These are phyloP conservation scores for Malacosoma neustria DNA, from an alignment of 2,888 invertebrate genomes.

Conservation along the genomic window DNA sequence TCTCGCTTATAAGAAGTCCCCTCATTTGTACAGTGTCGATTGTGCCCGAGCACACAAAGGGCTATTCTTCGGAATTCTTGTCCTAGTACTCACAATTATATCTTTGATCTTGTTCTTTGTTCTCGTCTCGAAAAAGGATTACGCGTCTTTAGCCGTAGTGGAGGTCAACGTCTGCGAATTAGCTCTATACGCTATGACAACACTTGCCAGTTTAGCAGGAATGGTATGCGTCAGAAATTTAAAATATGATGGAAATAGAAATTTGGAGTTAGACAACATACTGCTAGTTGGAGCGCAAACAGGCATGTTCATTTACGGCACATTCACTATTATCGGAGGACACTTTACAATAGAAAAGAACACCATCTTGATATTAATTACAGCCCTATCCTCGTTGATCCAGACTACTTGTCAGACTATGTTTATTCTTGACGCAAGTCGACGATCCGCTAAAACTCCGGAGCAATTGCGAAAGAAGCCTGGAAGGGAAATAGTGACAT, in stretches of 20 bases:
- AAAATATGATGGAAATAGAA: conserved; percentile 87
- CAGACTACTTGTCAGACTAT: conserved; percentile 94
- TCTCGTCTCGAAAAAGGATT: conserved; percentile 85
- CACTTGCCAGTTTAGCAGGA: conserved; percentile 89
- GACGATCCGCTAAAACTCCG: conserved; percentile 86
- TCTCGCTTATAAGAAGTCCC: conserved; percentile 82
- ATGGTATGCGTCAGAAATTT: conserved; percentile 91
- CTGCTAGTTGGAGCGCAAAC: conserved; percentile 94
- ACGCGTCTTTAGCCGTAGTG: conserved; percentile 87
- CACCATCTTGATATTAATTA: conserved; percentile 86
- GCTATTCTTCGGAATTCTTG: conserved; percentile 90
- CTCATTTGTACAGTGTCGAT: conserved; percentile 94
- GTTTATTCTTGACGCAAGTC: conserved; percentile 92
- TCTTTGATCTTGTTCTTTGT: conserved; percentile 94
- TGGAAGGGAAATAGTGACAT: conserved; percentile 94
- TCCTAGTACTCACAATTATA: conserved; percentile 92
- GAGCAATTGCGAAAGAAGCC: conserved; percentile 91
- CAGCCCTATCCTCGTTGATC: conserved; percentile 88
- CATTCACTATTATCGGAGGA: conserved; percentile 94
- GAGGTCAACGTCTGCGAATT: conserved; percentile 94
- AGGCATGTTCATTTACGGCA: conserved; percentile 94
- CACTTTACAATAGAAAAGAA: conserved; percentile 89
- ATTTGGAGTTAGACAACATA: conserved; percentile 91
- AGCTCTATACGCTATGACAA: conserved; percentile 88
- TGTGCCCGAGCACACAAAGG: conserved; percentile 96